A percentile compares a stretch with the other conserved stretches of the same genome.
phyloP scores from a whole-genome alignment of 1,140 invertebrate genomes.

The Lycorma delicatula region DNA sequence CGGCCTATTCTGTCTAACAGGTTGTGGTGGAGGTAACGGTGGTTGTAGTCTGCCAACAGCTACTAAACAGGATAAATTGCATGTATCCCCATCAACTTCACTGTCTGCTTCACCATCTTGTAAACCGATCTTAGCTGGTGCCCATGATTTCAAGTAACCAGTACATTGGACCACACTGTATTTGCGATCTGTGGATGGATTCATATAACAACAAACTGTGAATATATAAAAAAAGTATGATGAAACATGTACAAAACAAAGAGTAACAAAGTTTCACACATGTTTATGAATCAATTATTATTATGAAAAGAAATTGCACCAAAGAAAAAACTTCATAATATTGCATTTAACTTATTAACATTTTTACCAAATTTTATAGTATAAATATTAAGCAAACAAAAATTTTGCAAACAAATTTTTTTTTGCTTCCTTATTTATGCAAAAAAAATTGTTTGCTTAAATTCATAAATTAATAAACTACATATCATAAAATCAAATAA shows the following conservation, averaged over 20 bases:
- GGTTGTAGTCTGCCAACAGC: slow-evolving; percentile 66
- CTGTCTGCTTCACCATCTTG: slow-evolving; percentile 52
- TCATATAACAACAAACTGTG: background rate
- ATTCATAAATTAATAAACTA: too few relatives aligned
- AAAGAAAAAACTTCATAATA: too few relatives aligned
- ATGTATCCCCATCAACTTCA: slow-evolving; percentile 60
- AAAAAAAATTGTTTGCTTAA: too few relatives aligned
- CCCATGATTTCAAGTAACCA: slow-evolving; percentile 89
- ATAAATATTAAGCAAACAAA: too few relatives aligned
- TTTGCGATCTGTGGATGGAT: slow-evolving; percentile 51
- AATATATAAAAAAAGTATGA: slow-evolving; percentile 4
- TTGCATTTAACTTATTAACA: too few relatives aligned
- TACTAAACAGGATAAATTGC: slow-evolving; percentile 77
- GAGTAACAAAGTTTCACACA: too few relatives aligned
- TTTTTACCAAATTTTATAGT: too few relatives aligned
- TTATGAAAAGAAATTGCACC: too few relatives aligned
- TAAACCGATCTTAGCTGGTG: slow-evolving; percentile 62
- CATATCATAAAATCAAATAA: too few relatives aligned
- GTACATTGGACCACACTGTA: slow-evolving; percentile 79
- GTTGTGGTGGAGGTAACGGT: slow-evolving; percentile 19
- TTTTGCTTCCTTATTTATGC: too few relatives aligned
- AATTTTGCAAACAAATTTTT: too few relatives aligned
- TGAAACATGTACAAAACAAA: slow-evolving; percentile 1
- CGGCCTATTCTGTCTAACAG: slow-evolving; percentile 24
- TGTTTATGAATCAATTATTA: too few relatives aligned